Evolutionary conservation across 2,888 invertebrate genomes (phyloP).

Genomic region (Eristalis arbustorum): DNA sequence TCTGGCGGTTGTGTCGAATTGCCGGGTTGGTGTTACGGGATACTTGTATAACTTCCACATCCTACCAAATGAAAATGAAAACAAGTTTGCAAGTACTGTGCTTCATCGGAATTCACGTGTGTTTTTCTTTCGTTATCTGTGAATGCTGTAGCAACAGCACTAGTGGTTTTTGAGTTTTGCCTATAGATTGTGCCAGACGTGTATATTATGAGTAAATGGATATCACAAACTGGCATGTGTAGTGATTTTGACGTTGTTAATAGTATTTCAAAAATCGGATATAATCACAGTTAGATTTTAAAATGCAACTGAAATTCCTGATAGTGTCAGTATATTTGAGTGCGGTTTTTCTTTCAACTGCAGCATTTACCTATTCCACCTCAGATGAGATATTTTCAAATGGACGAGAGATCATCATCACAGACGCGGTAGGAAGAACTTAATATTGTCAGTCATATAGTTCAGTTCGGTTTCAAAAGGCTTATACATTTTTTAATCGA

Average conservation of each 20-base stretch:
- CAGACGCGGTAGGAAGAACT: constrained; percentile 77
- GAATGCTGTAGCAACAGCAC: constrained; percentile 1
- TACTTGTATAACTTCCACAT: constrained; percentile 43
- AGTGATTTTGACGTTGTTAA: constrained; percentile 16
- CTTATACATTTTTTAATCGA: neutral
- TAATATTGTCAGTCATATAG: neutral
- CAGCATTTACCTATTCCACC: constrained; percentile 15
- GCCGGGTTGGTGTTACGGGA: constrained; percentile 2
- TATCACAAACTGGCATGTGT: constrained; percentile 39
- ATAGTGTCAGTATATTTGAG: constrained; percentile 44
- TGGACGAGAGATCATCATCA: constrained; percentile 78
- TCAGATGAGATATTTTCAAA: constrained; percentile 50
- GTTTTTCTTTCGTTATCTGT: constrained; percentile 38
- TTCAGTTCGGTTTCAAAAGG: neutral
- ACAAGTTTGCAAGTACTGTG: constrained; percentile 51
- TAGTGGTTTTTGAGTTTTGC: constrained; percentile 40
- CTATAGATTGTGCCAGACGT: neutral
- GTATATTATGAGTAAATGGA: constrained; percentile 19
- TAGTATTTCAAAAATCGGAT: constrained; percentile 40
- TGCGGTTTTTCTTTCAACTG: constrained; percentile 32
- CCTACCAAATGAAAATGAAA: constrained; percentile 63
- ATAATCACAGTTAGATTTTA: constrained; percentile 27
- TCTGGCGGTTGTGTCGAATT: constrained; percentile 2
- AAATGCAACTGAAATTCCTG: constrained; percentile 54
- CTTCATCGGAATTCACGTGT: constrained; percentile 46